These are phyloP conservation scores for Agrotis clavis DNA, from an alignment of 2,888 invertebrate genomes.

Conservation along the genomic window DNA sequence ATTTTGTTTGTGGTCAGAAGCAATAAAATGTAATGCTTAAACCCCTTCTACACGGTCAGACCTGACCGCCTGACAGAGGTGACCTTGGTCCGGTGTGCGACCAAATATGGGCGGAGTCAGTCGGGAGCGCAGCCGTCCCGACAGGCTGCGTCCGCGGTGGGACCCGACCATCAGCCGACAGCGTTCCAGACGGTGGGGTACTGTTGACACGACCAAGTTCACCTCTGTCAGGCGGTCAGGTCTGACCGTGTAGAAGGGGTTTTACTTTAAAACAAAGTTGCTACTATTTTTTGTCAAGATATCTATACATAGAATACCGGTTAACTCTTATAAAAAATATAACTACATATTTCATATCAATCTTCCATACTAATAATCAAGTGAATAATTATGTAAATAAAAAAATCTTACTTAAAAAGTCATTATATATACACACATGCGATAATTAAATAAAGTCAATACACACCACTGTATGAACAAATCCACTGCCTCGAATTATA, in stretches of 20 bases:
- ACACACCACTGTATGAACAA: conserved; percentile 54
- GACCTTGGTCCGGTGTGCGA: too few relatives aligned
- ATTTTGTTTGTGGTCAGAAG: conserved; percentile 8
- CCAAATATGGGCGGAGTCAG: too few relatives aligned
- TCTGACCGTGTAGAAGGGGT: too few relatives aligned
- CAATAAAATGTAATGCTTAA: background rate
- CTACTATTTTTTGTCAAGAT: background rate
- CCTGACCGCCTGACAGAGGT: too few relatives aligned
- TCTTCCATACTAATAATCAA: conserved; percentile 16
- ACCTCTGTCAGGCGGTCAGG: too few relatives aligned
- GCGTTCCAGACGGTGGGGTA: too few relatives aligned
- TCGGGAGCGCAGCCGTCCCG: too few relatives aligned
- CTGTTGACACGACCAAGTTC: too few relatives aligned
- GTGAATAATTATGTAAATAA: conserved; percentile 27
- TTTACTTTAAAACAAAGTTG: background rate
- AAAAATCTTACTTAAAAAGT: background rate
- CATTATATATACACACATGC: background rate
- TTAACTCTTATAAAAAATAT: background rate
- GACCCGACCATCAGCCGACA: too few relatives aligned
- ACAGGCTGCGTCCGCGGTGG: too few relatives aligned
- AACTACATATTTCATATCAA: conserved; percentile 6
- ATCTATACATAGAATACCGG: background rate
- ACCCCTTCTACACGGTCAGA: too few relatives aligned
- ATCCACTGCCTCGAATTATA: conserved; percentile 37
- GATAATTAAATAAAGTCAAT: conserved; percentile 22